Evolutionary conservation across 2,113 vertebrate species (phyloP), one percentile per base, ranked within the genome.

Genomic region (Urocitellus parryii): DNA sequence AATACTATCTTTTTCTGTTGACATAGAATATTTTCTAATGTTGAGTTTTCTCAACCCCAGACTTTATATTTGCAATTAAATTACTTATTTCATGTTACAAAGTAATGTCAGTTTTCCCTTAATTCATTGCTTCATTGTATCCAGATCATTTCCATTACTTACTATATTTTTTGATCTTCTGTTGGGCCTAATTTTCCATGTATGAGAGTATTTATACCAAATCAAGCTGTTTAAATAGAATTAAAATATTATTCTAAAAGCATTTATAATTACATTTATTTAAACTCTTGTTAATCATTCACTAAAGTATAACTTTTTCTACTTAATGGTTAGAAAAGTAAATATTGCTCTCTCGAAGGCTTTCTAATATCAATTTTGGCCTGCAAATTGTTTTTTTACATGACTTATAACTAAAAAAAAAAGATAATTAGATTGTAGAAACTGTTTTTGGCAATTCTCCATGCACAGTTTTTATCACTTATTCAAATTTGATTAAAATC

Each of bases 241-340:
- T 81, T 73, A n/a, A 65, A 81, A 67, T 93, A 96, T 91, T 97
- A 96, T 95, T 97, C 82, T 95, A 84, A 80, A 79, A 91, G 45
- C 67, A 96, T 92, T 94, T 96, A 92, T 97, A 97, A 97, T 97
- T 97, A 94, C 51, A 93, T 93, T 93, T 97, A 97, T 97, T 96
- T 97, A 97, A 96, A 86, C 91, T 95, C 65, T 84, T 93, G 96
- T 97, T 98, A 97, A 97, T 98, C 97, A 98, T 97, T 98, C 89
- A 97, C 96, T 91, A 56, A 94, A 78, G 89, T 88, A 93, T 93
- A 96, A 97, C 88, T 95, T 98, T 98, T 97, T 96, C 93, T 95
- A 67, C 83, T 91, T 93, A 94, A 87, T 81, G 63, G 94, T 97
- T 93, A 95, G 95, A 96, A 97, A 91, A 91, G 97, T 95, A 97